Conservation (phyloP, 2,888 invertebrate genomes). For the Volucella bombylans region DNA sequence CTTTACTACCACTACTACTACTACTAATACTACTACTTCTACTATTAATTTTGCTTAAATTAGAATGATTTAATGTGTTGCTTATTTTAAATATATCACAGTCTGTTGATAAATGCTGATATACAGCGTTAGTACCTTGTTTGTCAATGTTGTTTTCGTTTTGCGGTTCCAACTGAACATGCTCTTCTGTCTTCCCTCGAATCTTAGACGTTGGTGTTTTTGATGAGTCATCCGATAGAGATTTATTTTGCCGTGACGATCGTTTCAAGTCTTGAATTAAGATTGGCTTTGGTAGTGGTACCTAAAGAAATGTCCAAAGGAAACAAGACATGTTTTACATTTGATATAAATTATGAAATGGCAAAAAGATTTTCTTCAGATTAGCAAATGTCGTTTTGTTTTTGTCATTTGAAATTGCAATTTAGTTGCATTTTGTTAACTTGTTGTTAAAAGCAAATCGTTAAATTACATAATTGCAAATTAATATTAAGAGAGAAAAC, state of each 20-base stretch:
- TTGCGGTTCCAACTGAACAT: neutral
- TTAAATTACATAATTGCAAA: neutral
- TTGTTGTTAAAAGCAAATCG: neutral
- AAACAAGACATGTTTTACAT: conserved; percentile 2
- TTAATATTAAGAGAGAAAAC: neutral
- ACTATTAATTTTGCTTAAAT: conserved; percentile 31
- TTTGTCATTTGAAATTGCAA: conserved; percentile 3
- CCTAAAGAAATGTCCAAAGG: conserved; percentile 21
- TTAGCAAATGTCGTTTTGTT: neutral
- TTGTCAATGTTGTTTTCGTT: conserved; percentile 13
- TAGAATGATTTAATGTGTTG: conserved; percentile 36
- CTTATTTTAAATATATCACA: conserved; percentile 65
- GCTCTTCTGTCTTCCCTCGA: neutral
- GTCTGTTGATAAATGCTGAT: conserved; percentile 64
- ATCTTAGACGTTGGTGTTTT: neutral
- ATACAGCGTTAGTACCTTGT: conserved; percentile 60
- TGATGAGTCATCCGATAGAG: neutral
- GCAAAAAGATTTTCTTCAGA: too few species aligned
- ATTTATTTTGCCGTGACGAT: conserved; percentile 22
- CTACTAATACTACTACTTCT: neutral
- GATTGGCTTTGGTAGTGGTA: conserved; percentile 7
- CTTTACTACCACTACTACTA: conserved; percentile 5
- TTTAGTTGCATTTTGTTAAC: neutral
- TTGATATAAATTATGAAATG: neutral
- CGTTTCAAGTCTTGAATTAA: conserved; percentile 19